Base-by-base conservation (phyloP, 2,797 vertebrate genomes). In the Pseudotriccus pelzelni region DNA sequence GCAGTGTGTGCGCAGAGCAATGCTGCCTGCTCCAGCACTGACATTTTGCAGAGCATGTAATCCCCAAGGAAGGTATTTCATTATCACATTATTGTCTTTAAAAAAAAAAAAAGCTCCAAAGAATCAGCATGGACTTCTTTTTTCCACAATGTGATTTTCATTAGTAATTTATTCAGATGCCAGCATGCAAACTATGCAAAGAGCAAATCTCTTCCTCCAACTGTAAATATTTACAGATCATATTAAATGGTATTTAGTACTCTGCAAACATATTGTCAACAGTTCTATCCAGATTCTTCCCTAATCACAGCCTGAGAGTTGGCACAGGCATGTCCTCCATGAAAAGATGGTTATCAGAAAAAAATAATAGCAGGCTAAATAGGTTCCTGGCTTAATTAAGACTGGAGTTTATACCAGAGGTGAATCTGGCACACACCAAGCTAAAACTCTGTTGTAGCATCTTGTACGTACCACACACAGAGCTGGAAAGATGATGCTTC, bases 161-260 rank as follows among this genome's bases (percentile, higher is more conserved):
- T 92, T 89, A 95, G 84, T 49, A 84, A 90, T 93, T 89, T 92
- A 76, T 84, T 94, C 88, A 96, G 94, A 94, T 96, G 93, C 74
- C 93, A 96, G 66, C 77, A 67, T 84, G 77, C 75, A 91, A 90
- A 83, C 84, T 53, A 84, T 39, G 81, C 84, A 78, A 91, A 94
- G 77, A 93, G 58, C 86, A 93, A 94, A 91, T 87, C 56, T 93
- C 90, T 89, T 92, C 75, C 87, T 92, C 81, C 28, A 49, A 92
- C 78, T 68, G 62, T 89, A 95, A 95, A 96, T 92, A 96, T 96
- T 97, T 96, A 89, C 77, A 64, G 93, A 95, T 84, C 75, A 85
- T 78, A 93, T 77, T 94, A 81, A 77, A 34, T 85, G 87, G 84
- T 68, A 93, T 94, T 96, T 94, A 96, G 74, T 89, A 70, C 78